phyloP scores from a whole-genome alignment of 2,888 invertebrate species.

The Penaeus monodon region DNA sequence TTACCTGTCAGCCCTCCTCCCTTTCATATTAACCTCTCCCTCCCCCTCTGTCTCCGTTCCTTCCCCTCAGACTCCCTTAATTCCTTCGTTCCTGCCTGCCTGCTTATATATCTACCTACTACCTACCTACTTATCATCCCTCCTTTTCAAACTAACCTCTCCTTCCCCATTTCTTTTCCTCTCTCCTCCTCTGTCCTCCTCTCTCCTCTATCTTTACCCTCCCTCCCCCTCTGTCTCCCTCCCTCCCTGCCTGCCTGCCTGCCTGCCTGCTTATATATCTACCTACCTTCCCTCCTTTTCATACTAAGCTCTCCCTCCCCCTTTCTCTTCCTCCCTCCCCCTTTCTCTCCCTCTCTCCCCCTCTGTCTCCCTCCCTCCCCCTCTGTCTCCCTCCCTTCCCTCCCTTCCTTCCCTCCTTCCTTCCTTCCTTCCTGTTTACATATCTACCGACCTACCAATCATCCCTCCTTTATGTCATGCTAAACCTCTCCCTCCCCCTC shows the following conservation, averaged over 20 bases:
- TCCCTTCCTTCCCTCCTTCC: neutral
- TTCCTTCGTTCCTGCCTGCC: neutral
- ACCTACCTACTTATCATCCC: neutral
- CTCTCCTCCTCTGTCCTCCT: too few species aligned
- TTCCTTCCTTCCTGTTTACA: neutral
- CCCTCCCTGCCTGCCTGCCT: neutral
- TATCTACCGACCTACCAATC: neutral
- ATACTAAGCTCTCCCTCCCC: neutral
- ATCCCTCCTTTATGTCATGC: neutral
- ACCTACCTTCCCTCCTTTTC: neutral
- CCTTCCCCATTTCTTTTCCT: neutral
- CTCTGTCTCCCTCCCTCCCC: too few species aligned
- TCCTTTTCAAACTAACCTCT: neutral
- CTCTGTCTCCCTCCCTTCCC: neutral
- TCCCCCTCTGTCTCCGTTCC: neutral
- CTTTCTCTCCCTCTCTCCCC: too few species aligned
- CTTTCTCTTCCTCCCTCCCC: neutral
- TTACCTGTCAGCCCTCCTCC: neutral
- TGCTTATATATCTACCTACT: neutral
- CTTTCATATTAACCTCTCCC: neutral
- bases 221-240: neutral
- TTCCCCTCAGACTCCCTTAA: rapidly evolving
- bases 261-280: too few species aligned
- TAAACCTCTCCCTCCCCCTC: neutral
- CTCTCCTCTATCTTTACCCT: neutral